Conservation (phyloP, 2,797 vertebrate species). For the Gymnothorax reevesii region DNA sequence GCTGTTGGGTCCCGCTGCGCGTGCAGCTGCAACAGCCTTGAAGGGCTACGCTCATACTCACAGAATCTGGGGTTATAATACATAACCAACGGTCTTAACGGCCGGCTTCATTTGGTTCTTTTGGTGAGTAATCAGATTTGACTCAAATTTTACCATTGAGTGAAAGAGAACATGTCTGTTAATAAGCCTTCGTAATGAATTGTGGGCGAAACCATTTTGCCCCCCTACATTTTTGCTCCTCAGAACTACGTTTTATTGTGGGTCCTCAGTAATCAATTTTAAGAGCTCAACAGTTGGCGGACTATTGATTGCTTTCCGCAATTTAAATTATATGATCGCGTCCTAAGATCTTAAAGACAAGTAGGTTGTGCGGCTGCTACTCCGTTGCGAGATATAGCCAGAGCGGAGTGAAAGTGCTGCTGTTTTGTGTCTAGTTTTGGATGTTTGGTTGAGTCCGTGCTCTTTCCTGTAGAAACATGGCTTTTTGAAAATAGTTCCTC, state of each 20-base stretch:
- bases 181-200: background rate
- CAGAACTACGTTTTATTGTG: background rate
- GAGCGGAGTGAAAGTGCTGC: too few species aligned
- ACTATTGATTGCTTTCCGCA: background rate
- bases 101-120: conserved; percentile 66
- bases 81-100: conserved; percentile 46
- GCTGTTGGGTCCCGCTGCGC: too few species aligned
- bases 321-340: background rate
- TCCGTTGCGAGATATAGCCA: background rate
- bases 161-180: conserved; percentile 23
- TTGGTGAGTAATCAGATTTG: conserved; percentile 14
- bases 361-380: background rate
- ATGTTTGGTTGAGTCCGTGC: background rate
- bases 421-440: background rate
- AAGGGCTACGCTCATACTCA: too few species aligned
- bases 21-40: too few species aligned
- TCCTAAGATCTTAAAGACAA: background rate
- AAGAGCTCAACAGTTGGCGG: background rate
- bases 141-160: conserved; percentile 70
- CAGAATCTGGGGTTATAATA: too few species aligned
- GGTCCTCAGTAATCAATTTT: background rate
- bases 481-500: background rate
- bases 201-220: background rate
- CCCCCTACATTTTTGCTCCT: background rate
- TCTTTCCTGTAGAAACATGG: background rate